These are phyloP conservation scores for Ceratina japonica DNA, from an alignment of 1,140 invertebrate species.

Conservation along the genomic window DNA sequence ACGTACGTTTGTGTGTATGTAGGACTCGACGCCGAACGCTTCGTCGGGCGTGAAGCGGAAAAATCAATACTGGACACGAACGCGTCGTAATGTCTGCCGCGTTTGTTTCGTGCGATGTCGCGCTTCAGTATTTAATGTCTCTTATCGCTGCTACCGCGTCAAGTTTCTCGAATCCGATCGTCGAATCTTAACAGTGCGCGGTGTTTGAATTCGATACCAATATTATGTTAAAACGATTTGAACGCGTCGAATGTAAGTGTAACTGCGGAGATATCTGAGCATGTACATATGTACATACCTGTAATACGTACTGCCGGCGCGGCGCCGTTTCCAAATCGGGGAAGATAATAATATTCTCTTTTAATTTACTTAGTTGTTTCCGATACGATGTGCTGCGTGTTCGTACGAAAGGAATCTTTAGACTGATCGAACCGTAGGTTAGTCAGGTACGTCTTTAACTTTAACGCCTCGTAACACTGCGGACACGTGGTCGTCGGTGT, in stretches of 20 bases:
- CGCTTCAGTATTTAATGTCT: constrained; percentile 23
- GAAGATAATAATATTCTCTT: constrained; percentile 12
- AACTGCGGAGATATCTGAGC: no score
- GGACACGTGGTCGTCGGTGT: no score
- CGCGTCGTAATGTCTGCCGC: constrained; percentile 33
- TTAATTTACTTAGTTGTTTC: neutral
- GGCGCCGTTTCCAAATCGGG: neutral
- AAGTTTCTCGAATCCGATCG: neutral
- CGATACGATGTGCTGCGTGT: neutral
- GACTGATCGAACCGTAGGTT: no score
- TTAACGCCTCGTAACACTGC: no score
- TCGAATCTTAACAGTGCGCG: neutral
- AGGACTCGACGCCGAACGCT: no score
- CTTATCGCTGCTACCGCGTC: neutral
- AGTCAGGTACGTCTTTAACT: no score
- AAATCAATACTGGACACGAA: neutral
- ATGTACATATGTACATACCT: no score
- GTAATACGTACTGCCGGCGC: no score
- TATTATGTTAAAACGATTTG: neutral
- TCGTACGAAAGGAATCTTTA: no score
- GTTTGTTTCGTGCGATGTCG: constrained; percentile 28
- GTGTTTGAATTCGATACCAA: no score
- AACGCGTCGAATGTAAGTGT: no score
- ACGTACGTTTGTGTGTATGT: no score
- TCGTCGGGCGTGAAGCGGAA: neutral